Percentiles rank a stretch among this genome's conserved stretches.
Evolutionary conservation across 2,797 vertebrate species (phyloP).

Genomic region (Coilia nasus): DNA sequence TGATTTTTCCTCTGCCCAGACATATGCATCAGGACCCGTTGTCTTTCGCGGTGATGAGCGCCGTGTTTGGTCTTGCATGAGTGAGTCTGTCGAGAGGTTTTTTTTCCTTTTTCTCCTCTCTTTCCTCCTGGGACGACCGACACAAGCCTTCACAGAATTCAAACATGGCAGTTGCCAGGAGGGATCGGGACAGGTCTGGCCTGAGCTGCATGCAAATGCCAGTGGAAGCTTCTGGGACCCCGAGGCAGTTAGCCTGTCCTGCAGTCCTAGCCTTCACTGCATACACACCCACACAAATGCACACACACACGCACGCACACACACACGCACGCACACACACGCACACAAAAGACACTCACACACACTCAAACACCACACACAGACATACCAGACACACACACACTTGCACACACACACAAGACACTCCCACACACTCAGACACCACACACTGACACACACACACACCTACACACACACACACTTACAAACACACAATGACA

Average conservation of each 20-base stretch:
- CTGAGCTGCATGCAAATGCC: slow-evolving; percentile 75
- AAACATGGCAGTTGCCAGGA: slow-evolving; percentile 69
- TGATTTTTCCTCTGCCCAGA: slow-evolving; percentile 29
- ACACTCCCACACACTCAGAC: neutral
- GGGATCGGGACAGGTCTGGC: slow-evolving; percentile 65
- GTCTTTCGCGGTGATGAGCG: slow-evolving; percentile 29
- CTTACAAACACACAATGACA: neutral
- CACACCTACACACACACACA: neutral
- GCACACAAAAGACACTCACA: too few species aligned
- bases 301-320: neutral
- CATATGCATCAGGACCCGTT: neutral
- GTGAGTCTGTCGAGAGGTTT: slow-evolving; percentile 63
- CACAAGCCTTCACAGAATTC: slow-evolving; percentile 69
- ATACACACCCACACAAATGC: neutral
- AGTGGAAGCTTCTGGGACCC: slow-evolving; percentile 71
- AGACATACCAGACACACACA: neutral
- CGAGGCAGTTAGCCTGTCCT: slow-evolving; percentile 56
- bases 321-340: too few species aligned
- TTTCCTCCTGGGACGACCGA: slow-evolving; percentile 38
- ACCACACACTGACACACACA: neutral
- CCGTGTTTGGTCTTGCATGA: slow-evolving; percentile 69
- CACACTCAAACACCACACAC: neutral
- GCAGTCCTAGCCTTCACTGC: neutral
- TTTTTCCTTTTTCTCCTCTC: neutral
- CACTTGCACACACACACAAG: neutral